Evolutionary conservation across 92 coral and sea anemone species (phyloP).

Genomic region (Porites cylindrica): DNA sequence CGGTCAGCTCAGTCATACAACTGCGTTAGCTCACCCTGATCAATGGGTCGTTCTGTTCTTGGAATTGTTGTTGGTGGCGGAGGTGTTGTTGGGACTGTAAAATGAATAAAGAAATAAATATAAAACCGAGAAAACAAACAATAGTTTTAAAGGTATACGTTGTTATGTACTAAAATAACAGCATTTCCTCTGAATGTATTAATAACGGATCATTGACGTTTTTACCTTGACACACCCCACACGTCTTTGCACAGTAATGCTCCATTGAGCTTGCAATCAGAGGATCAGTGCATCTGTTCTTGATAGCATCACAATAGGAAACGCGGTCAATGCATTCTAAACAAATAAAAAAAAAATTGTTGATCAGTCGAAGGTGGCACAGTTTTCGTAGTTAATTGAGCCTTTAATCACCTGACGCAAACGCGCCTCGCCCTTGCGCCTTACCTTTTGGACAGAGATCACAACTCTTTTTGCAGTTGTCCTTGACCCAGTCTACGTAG

Average conservation of each 20-base stretch:
- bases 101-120: not conserved
- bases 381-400: not conserved
- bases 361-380: too few species aligned
- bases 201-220: not conserved
- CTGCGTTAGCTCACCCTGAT: slow-evolving; percentile 60
- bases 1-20: too few species aligned
- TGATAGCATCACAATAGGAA: slow-evolving; percentile 36
- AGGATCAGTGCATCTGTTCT: slow-evolving; percentile 32
- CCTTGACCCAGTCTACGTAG: slow-evolving; percentile 46
- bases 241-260: slow-evolving; percentile 66
- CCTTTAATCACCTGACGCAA: too few species aligned
- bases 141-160: too few species aligned
- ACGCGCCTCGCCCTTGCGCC: not conserved
- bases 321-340: slow-evolving; percentile 62
- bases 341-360: not conserved
- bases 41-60: slow-evolving; percentile 81
- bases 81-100: slow-evolving; percentile 63
- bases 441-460: slow-evolving; percentile 62
- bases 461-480: slow-evolving; percentile 65
- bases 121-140: too few species aligned
- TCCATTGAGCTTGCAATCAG: slow-evolving; percentile 44
- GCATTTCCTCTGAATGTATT: not conserved
- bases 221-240: slow-evolving; percentile 75
- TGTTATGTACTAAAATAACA: too few species aligned
- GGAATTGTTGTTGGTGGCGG: slow-evolving; percentile 76